Base-by-base conservation (phyloP, 1,140 invertebrate species). In the Leptoteleia sp. region DNA sequence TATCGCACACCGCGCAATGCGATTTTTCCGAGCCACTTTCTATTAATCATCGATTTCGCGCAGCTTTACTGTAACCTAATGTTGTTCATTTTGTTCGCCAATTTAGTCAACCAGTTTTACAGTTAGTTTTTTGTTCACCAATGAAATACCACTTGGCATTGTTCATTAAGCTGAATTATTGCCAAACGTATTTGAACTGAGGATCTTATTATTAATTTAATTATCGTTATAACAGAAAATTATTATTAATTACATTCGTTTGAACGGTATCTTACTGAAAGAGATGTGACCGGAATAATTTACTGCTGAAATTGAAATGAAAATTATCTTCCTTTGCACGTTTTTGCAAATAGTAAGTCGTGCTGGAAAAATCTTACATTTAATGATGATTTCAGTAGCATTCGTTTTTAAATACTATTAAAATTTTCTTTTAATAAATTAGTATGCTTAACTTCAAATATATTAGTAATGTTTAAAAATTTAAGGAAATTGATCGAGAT, bases 311-410 rank as follows among this genome's bases (percentile, higher is more conserved):
- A 67, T 27, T 55, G 25, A 29, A 55, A 55, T 47, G 48, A 55
- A 55, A 43, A 67, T 67, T 67, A 55, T 67, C 62, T 67, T 64
- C 11, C 61, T 27, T 67, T 55, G 50, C 62, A 67, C 50, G 50
- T 67, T 55, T 55, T 19, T 55, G 50, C 33, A 67, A 67, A 52
- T 35, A 47, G 40, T 47, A 35, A 37, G 3, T 43, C 19, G 38
- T 29, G 12, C 8, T 13, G 16, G 16, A 67, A 55, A 55, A 67
- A 47, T 55, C 19, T 42, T 22, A 29, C 25, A 4, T 29, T 15
- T n/a, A 25, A 57, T 48, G 65, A 70, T 57, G 50, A 70, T 12
- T 31, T 6, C n/a, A n/a, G n/a, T n/a, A n/a, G n/a, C n/a, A n/a
- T n/a, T n/a, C n/a, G n/a, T n/a, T n/a, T n/a, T n/a, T n/a, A n/a